These are phyloP conservation scores for Epinotia nisella DNA, from an alignment of 2,888 invertebrate species.

Conservation along the genomic window DNA sequence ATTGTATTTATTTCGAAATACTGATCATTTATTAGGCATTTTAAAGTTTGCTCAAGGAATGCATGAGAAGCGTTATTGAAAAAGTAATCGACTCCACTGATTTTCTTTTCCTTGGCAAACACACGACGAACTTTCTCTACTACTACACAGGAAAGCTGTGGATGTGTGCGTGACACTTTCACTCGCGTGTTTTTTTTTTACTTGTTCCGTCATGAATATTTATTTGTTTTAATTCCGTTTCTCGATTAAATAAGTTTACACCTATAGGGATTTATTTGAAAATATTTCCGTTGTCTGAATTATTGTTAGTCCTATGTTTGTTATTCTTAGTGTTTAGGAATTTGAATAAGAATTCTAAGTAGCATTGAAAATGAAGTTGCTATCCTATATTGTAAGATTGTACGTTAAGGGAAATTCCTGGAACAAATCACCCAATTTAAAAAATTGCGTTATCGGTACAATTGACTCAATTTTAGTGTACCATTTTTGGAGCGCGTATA, in stretches of 20 bases:
- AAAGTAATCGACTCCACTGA: constrained; percentile 54
- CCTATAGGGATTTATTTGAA: not conserved
- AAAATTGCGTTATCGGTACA: too few relatives aligned
- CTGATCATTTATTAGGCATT: too few relatives aligned
- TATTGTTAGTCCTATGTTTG: not conserved
- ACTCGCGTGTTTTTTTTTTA: constrained; percentile 66
- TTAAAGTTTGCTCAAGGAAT: not conserved
- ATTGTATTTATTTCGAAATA: too few relatives aligned
- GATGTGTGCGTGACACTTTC: constrained; percentile 77
- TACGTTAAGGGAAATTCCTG: too few relatives aligned
- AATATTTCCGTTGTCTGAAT: not conserved
- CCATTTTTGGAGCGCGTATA: too few relatives aligned
- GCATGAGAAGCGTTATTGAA: not conserved
- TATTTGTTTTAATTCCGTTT: constrained; percentile 47
- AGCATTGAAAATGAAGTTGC: too few relatives aligned
- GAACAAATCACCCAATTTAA: too few relatives aligned
- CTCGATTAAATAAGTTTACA: constrained; percentile 1
- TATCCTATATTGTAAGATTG: too few relatives aligned
- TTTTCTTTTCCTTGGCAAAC: constrained; percentile 52
- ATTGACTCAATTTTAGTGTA: too few relatives aligned
- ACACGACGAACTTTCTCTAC: constrained; percentile 74
- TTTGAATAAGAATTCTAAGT: too few relatives aligned
- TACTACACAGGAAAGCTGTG: constrained; percentile 58
- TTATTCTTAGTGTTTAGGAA: too few relatives aligned
- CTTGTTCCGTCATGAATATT: constrained; percentile 56